These are phyloP conservation scores for Mythimna ferrago DNA, from an alignment of 2,888 invertebrate species.

Conservation along the genomic window DNA sequence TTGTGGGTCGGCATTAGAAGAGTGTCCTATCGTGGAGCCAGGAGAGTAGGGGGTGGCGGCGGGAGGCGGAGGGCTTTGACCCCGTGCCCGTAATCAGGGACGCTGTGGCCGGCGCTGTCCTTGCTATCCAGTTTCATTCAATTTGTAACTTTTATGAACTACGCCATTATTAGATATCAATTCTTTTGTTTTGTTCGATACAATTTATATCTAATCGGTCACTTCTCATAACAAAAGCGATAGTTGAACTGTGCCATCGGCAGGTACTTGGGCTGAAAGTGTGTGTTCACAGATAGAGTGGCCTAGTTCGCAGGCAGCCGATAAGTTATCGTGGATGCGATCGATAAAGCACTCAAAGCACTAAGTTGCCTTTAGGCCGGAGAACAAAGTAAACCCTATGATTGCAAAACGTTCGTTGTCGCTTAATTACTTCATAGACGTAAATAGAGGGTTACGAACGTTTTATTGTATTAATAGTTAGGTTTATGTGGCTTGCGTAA, in stretches of 20 bases:
- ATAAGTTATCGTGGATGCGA: conserved; percentile 83
- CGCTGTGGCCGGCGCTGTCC: conserved; percentile 61
- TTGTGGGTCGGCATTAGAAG: conserved; percentile 63
- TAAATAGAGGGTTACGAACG: conserved; percentile 57
- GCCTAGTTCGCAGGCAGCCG: conserved; percentile 82
- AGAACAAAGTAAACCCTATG: conserved; percentile 59
- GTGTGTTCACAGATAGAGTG: conserved; percentile 78
- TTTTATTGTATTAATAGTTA: conserved; percentile 67
- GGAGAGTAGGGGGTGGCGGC: conserved; percentile 59
- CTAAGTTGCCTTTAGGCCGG: conserved; percentile 57
- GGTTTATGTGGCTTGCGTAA: conserved; percentile 73
- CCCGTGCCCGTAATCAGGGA: conserved; percentile 78
- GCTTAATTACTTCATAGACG: conserved; percentile 63
- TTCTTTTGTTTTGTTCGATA: conserved; percentile 51
- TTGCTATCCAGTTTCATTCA: conserved; percentile 52
- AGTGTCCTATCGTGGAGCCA: conserved; percentile 64
- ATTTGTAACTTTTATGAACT: conserved; percentile 42
- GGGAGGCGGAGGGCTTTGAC: conserved; percentile 78
- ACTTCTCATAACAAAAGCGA: conserved; percentile 68
- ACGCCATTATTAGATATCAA: conserved; percentile 45
- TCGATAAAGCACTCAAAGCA: conserved; percentile 82
- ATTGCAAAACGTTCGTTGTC: conserved; percentile 51
- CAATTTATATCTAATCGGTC: conserved; percentile 66
- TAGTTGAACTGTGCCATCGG: conserved; percentile 74
- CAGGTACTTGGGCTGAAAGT: conserved; percentile 70